Base-by-base conservation (phyloP, 2,797 vertebrate species). In the Agapornis canus region DNA sequence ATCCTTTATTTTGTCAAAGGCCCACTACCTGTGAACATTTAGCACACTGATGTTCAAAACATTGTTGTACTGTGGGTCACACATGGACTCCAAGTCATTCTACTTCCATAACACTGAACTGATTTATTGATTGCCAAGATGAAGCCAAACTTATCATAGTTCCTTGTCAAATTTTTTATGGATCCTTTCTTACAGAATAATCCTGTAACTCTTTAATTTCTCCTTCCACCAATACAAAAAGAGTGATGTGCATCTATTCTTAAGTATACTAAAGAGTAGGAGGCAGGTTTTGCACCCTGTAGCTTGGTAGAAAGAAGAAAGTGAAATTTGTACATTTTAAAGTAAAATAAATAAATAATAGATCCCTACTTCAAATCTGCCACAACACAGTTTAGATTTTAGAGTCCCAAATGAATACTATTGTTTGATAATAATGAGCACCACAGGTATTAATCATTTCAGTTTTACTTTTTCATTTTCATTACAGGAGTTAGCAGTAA, bases 361-460 rank as follows among this genome's bases (percentile, higher is more conserved):
- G 52, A 77, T 66, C 70, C 81, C 85, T 96, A 88, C 81, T 94
- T 95, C 61, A 77, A 32, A 66, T 65, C 82, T 57, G 49, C 82
- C 95, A 95, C 81, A 92, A 89, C 57, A 95, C 93, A 94, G 90
- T 94, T 86, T 79, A 97, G 75, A 96, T 87, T 79, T 91, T 65
- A 96, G 65, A 88, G 40, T 84, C 94, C 49, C 78, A 94, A 90
- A 90, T 85, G 5, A 96, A 94, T 83, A 88, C 43, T 56, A 16
- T 52, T 92, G 45, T 70, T 54, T 32, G 2, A 76, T 31, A 60
- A 54, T 37, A 86, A 80, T 43, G 86, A 84, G 61, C 83, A 95
- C 31, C 51, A 71, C 40, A 43, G 39, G 11, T 69, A 94, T 94
- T 87, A 95, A 95, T 89, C 3, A 64, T 60, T 95, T 96, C 54